phyloP scores from a whole-genome alignment of 1,140 invertebrate species.

The Drosophila funebris region DNA sequence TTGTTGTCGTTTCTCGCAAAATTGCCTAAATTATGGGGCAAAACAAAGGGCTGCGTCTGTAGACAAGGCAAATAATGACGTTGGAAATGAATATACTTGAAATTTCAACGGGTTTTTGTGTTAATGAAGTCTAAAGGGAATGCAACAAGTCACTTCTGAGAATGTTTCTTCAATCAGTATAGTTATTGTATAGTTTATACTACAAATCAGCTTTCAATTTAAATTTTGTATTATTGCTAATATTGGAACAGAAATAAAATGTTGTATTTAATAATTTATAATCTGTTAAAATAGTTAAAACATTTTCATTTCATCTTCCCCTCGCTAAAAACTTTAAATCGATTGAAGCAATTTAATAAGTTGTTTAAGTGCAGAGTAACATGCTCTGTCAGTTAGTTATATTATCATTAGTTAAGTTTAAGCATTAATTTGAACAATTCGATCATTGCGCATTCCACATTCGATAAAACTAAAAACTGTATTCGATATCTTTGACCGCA shows the following conservation, averaged over 20 bases:
- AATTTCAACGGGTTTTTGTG: not conserved
- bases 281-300: too few species aligned
- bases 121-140: too few species aligned
- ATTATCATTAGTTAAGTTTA: slow-evolving; percentile 5
- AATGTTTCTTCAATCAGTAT: not conserved
- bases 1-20: slow-evolving; percentile 62
- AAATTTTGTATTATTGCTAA: too few species aligned
- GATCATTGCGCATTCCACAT: not conserved
- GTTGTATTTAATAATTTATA: too few species aligned
- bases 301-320: too few species aligned
- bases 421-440: not conserved
- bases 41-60: slow-evolving; percentile 17
- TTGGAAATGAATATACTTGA: slow-evolving; percentile 8
- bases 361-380: not conserved
- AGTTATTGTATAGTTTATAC: not conserved
- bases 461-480: slow-evolving; percentile 11
- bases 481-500: slow-evolving; percentile 51
- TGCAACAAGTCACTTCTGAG: not conserved
- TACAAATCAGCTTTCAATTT: not conserved
- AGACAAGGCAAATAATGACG: not conserved
- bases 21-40: slow-evolving; percentile 54
- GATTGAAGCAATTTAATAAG: not conserved
- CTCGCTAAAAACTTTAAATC: not conserved
- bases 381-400: not conserved
- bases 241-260: too few species aligned